Evolutionary conservation across 2,113 vertebrate species (phyloP).

Genomic region (Actenoides lindsayi): DNA sequence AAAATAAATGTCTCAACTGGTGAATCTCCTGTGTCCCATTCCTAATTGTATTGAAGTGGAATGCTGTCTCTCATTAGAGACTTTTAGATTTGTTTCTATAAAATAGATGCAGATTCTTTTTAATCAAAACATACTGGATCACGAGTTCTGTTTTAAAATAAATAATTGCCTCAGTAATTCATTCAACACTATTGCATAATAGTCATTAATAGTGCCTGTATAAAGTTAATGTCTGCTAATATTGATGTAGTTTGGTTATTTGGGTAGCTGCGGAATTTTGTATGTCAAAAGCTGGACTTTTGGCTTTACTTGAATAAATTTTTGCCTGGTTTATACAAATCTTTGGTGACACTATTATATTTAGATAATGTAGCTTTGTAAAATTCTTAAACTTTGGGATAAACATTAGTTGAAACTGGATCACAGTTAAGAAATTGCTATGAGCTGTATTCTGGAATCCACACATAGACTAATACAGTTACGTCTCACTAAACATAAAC

Average conservation of each 20-base stretch:
- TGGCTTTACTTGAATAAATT: neutral
- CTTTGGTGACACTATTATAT: neutral
- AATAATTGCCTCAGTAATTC: neutral
- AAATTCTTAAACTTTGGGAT: neutral
- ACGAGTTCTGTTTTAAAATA: neutral
- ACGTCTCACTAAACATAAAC: neutral
- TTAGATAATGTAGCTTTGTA: neutral
- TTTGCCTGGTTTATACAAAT: neutral
- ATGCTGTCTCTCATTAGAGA: neutral
- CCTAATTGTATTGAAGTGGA: neutral
- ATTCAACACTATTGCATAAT: neutral
- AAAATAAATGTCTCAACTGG: neutral
- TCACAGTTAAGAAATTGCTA: neutral
- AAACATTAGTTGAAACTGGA: neutral
- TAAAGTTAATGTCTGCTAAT: neutral
- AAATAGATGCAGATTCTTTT: neutral
- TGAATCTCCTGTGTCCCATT: neutral
- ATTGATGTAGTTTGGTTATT: neutral
- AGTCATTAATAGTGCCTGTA: neutral
- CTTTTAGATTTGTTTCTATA: neutral
- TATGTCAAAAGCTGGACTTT: neutral
- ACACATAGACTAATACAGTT: neutral
- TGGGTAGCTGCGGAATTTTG: neutral
- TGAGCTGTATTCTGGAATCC: neutral
- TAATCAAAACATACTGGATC: neutral